phyloP scores from a whole-genome alignment of 2,888 invertebrate genomes.

The Plebejus anna region DNA sequence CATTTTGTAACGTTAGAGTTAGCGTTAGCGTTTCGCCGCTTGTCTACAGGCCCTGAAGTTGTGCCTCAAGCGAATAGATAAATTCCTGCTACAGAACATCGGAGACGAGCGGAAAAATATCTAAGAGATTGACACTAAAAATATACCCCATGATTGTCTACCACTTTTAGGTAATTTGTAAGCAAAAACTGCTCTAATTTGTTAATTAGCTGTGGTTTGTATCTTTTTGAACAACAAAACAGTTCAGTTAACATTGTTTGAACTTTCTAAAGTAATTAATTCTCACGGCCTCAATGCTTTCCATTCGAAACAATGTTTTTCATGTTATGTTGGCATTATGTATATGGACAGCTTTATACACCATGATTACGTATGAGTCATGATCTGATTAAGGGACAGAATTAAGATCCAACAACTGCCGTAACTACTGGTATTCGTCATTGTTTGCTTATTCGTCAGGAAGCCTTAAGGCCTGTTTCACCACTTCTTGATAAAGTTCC shows the following conservation, averaged over 20 bases:
- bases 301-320: not conserved
- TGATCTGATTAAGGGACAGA: not conserved
- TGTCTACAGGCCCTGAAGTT: no score
- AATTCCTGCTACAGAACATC: no score
- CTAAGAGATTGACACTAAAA: not conserved
- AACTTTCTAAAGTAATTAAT: constrained; percentile 10
- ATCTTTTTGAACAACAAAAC: not conserved
- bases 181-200: not conserved
- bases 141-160: not conserved
- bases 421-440: not conserved
- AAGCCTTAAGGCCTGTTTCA: not conserved
- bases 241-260: not conserved
- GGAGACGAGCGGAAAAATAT: no score
- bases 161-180: not conserved
- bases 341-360: not conserved
- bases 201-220: not conserved
- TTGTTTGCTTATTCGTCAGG: not conserved
- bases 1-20: no score
- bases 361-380: not conserved
- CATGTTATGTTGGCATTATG: not conserved
- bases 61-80: no score
- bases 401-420: no score
- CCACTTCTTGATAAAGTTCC: no score
- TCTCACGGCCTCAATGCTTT: not conserved
- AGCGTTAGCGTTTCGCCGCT: no score